phyloP scores from a whole-genome alignment of 2,113 vertebrate species.

The Ellobius talpinus region DNA sequence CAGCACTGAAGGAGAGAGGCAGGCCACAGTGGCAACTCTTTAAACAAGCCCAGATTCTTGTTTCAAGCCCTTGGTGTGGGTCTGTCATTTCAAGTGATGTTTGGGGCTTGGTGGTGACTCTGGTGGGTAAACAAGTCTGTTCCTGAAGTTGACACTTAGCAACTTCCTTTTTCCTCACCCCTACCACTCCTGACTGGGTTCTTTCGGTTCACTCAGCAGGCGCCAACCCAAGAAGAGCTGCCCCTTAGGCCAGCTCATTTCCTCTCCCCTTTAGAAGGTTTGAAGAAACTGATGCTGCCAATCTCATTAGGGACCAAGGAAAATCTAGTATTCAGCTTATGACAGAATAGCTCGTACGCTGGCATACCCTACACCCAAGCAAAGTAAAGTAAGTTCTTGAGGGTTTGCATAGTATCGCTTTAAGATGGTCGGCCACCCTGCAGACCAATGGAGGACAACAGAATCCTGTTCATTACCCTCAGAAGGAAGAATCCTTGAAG shows the following conservation, averaged over 20 bases:
- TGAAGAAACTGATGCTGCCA: neutral
- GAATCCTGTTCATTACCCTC: neutral
- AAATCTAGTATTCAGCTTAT: neutral
- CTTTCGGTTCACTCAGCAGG: neutral
- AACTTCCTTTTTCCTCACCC: slow-evolving; percentile 7
- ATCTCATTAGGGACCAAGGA: neutral
- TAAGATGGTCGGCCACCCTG: neutral
- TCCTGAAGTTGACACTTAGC: neutral
- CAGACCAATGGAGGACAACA: neutral
- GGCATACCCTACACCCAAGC: neutral
- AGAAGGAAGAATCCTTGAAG: neutral
- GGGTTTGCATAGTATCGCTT: neutral
- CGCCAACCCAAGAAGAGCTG: neutral
- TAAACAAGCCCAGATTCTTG: slow-evolving; percentile 21
- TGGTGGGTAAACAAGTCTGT: neutral
- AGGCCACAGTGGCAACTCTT: neutral
- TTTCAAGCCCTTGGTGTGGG: neutral
- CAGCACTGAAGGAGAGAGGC: neutral
- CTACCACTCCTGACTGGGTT: neutral
- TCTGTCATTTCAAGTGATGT: neutral
- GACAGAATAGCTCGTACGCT: neutral
- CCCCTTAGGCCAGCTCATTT: neutral
- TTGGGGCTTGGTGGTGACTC: neutral
- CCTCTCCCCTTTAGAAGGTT: neutral
- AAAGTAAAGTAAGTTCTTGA: neutral